These are phyloP conservation scores for Pygocentrus nattereri DNA, from an alignment of 2,797 vertebrate species.

Conservation along the genomic window DNA sequence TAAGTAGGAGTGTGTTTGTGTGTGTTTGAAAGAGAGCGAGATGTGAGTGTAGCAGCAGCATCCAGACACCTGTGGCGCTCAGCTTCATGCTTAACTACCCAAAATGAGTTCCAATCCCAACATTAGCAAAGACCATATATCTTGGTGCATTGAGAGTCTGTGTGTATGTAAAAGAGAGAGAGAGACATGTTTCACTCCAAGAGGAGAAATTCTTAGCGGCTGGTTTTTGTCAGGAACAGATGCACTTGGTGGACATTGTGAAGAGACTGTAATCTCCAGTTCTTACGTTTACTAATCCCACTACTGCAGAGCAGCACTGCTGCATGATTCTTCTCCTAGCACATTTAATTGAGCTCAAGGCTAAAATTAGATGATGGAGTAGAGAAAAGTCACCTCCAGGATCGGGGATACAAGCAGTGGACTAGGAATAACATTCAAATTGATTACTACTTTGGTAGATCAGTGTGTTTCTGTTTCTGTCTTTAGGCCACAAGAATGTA, in stretches of 20 bases:
- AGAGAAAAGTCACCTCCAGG: too few species aligned
- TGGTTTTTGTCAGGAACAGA: conserved; percentile 20
- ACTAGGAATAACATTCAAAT: not conserved
- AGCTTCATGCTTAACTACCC: conserved; percentile 33
- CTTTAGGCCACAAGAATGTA: not conserved
- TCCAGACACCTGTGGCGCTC: conserved; percentile 34
- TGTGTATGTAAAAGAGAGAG: conserved; percentile 22
- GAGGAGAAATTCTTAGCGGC: conserved; percentile 20
- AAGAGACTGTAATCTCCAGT: not conserved
- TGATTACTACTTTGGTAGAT: not conserved
- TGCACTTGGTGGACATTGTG: not conserved
- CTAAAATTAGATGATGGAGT: too few species aligned
- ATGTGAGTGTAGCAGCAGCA: conserved; percentile 12
- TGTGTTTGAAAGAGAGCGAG: conserved; percentile 20
- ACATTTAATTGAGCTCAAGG: too few species aligned
- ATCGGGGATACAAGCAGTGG: not conserved
- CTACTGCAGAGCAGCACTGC: not conserved
- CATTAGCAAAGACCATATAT: conserved; percentile 42
- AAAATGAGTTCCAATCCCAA: conserved; percentile 49
- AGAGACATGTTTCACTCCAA: conserved; percentile 21
- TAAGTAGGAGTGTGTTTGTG: conserved; percentile 17
- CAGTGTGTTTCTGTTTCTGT: not conserved
- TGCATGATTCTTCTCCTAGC: too few species aligned
- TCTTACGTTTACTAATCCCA: not conserved
- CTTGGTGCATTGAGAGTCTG: conserved; percentile 21